Evolutionary conservation across 2,888 invertebrate species (phyloP).

Genomic region (Acronicta leporina): DNA sequence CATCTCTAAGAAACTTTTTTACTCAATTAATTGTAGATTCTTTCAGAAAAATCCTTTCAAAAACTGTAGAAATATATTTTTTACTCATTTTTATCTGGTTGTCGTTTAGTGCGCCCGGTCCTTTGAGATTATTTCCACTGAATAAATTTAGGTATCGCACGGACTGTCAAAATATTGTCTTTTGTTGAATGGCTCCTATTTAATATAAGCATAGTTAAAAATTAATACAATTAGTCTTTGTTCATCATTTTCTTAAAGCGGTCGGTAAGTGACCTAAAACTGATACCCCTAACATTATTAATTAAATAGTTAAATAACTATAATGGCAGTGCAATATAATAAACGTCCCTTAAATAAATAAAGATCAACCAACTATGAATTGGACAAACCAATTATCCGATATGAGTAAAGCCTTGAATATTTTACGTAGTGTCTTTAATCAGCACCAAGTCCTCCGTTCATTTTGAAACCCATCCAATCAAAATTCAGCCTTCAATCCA

Average conservation of each 20-base stretch:
- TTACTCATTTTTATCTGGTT: neutral
- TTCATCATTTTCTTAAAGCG: constrained; percentile 30
- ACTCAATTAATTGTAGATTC: constrained; percentile 34
- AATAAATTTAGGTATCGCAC: constrained; percentile 30
- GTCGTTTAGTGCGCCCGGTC: neutral
- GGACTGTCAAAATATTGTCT: constrained; percentile 36
- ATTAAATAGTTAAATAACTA: too few species aligned
- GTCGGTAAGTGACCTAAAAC: constrained; percentile 19
- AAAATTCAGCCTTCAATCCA: constrained; percentile 31
- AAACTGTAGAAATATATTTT: constrained; percentile 4
- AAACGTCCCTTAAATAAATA: too few species aligned
- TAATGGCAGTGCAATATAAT: too few species aligned
- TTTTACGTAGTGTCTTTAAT: neutral
- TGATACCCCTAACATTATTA: neutral
- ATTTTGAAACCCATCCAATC: constrained; percentile 27
- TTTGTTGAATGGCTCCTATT: constrained; percentile 41
- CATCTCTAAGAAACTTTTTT: constrained; percentile 28
- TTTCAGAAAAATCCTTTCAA: constrained; percentile 13
- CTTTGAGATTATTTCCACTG: constrained; percentile 12
- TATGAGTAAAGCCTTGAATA: neutral
- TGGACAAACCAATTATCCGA: neutral
- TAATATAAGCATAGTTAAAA: constrained; percentile 42
- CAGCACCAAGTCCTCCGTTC: neutral
- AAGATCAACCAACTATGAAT: too few species aligned
- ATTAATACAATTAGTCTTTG: constrained; percentile 42